These are phyloP conservation scores for Callinectes sapidus DNA, from an alignment of 2,888 invertebrate species.

Conservation along the genomic window DNA sequence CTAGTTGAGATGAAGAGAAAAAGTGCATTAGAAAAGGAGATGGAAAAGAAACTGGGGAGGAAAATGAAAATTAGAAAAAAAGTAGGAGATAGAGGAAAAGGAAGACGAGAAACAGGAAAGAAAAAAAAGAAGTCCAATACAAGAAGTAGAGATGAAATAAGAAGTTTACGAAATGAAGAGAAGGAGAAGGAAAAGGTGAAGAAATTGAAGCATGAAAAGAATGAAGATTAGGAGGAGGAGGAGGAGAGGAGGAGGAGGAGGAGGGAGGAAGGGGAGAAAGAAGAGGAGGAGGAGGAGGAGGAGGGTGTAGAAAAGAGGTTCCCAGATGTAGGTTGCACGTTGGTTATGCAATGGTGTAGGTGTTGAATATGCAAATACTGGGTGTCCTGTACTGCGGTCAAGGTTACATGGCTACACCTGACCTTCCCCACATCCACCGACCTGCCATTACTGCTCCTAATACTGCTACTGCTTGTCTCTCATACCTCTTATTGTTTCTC, in stretches of 20 bases:
- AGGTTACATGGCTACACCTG: neutral
- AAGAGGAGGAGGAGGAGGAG: neutral
- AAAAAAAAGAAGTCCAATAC: no score
- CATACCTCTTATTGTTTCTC: neutral
- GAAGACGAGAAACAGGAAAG: no score
- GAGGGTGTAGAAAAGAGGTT: neutral
- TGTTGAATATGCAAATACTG: neutral
- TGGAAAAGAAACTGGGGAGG: no score
- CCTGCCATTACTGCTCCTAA: neutral
- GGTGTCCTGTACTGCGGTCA: neutral
- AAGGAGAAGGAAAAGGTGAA: neutral
- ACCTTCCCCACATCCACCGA: neutral
- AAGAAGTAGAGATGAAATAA: neutral
- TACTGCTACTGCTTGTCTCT: neutral
- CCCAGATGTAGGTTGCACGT: neutral
- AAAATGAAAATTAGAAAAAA: no score
- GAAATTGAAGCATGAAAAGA: neutral
- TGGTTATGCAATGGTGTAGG: neutral
- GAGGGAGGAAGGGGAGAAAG: neutral
- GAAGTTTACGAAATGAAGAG: neutral
- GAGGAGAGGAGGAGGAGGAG: neutral
- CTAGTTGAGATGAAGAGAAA: no score
- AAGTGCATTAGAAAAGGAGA: no score
- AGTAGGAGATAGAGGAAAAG: neutral
- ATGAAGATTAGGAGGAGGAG: neutral